phyloP scores from a whole-genome alignment of 1,140 invertebrate species.

The Leptinotarsa undecemlineata region DNA sequence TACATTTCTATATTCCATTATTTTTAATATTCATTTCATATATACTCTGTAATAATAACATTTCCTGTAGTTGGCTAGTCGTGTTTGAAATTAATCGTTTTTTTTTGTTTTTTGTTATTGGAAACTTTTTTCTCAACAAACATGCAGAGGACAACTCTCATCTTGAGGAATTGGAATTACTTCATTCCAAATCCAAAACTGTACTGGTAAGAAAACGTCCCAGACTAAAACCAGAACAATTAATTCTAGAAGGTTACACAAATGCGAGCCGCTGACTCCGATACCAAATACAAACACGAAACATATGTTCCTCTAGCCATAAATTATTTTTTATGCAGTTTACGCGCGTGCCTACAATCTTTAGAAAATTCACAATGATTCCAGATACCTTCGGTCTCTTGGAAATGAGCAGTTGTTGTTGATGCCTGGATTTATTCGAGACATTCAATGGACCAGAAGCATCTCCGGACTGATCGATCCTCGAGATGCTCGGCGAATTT shows the following conservation, averaged over 20 bases:
- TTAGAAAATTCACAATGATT: slow-evolving; percentile 20
- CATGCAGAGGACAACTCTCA: no score
- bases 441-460: background rate
- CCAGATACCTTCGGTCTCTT: slow-evolving; percentile 16
- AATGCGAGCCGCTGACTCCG: background rate
- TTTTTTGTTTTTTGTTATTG: no score
- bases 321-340: slow-evolving; percentile 21
- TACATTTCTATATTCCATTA: no score
- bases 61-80: no score
- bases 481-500: background rate
- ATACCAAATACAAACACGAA: slow-evolving; percentile 22
- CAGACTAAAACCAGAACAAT: background rate
- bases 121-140: no score
- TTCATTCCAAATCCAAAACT: background rate
- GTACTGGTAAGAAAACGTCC: background rate
- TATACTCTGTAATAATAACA: no score
- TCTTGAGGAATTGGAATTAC: no score
- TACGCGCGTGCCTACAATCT: slow-evolving; percentile 23
- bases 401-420: slow-evolving; percentile 19
- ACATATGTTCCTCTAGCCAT: slow-evolving; percentile 17
- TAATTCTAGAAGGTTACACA: background rate
- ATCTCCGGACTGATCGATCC: background rate
- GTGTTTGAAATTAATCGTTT: no score
- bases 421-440: slow-evolving; percentile 9
- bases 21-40: no score